phyloP scores from a whole-genome alignment of 2,797 vertebrate genomes.

The Nannoperca australis region DNA sequence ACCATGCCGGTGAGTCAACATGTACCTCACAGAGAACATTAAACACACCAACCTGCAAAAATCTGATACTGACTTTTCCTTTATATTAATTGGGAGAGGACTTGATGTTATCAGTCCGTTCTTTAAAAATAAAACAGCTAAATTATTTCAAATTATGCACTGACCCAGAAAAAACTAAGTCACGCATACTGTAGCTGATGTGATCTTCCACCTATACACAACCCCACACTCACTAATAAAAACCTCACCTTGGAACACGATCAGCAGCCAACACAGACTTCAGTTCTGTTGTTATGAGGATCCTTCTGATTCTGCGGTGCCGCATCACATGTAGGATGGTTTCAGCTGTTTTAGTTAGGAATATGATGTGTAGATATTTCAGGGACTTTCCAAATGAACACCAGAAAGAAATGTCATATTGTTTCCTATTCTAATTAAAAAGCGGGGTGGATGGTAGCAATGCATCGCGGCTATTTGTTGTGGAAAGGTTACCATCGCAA shows the following conservation, averaged over 20 bases:
- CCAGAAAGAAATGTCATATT: neutral
- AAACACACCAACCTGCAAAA: neutral
- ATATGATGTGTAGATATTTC: neutral
- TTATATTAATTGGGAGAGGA: neutral
- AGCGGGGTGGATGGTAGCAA: rapidly evolving
- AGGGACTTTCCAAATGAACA: neutral
- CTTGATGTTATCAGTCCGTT: neutral
- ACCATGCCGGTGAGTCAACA: slow-evolving; percentile 7
- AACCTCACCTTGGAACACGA: neutral
- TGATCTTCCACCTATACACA: neutral
- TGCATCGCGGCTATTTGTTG: neutral
- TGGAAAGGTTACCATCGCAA: neutral
- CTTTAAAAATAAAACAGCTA: neutral
- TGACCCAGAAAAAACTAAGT: neutral
- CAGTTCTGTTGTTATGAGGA: neutral
- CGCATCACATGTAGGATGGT: neutral
- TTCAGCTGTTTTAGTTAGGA: neutral
- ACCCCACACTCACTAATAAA: neutral
- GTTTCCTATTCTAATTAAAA: neutral
- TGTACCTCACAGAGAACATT: slow-evolving; percentile 1
- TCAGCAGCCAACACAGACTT: neutral
- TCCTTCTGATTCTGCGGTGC: neutral
- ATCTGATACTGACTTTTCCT: neutral
- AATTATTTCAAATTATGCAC: neutral
- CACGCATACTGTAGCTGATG: neutral